Conservation (phyloP, 2,888 invertebrate species). For the Paralinhomoeus sp. region DNA sequence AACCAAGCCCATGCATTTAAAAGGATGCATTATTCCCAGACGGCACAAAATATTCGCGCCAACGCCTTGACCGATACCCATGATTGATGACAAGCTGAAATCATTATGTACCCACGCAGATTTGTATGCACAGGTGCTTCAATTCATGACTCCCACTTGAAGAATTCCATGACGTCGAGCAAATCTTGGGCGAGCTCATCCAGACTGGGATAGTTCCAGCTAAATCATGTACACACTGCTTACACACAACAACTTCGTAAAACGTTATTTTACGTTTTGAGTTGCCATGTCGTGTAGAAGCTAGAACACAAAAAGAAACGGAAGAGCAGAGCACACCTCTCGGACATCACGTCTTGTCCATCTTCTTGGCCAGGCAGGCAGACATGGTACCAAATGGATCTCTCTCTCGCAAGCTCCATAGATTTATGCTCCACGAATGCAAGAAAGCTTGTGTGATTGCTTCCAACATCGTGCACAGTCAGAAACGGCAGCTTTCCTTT, state of each 20-base stretch:
- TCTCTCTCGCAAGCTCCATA: slow-evolving; percentile 44
- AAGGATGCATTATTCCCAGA: slow-evolving; percentile 50
- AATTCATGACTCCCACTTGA: slow-evolving; percentile 32
- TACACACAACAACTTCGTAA: too few species aligned
- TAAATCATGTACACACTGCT: slow-evolving; percentile 31
- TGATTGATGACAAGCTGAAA: slow-evolving; percentile 45
- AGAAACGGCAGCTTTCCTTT: slow-evolving; percentile 55
- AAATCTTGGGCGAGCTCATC: slow-evolving; percentile 56
- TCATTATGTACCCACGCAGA: slow-evolving; percentile 6
- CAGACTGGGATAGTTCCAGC: slow-evolving; percentile 53
- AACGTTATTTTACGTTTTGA: too few species aligned
- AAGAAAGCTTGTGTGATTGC: slow-evolving; percentile 33
- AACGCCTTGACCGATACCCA: slow-evolving; percentile 60
- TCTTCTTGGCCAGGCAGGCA: slow-evolving; percentile 62
- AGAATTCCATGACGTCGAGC: slow-evolving; percentile 51
- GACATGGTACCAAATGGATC: slow-evolving; percentile 55
- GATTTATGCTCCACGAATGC: slow-evolving; percentile 53
- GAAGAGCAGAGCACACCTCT: neutral
- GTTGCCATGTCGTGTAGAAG: too few species aligned
- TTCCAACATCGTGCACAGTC: slow-evolving; percentile 60
- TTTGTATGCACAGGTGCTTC: neutral
- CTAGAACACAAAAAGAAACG: neutral
- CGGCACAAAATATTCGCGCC: slow-evolving; percentile 60
- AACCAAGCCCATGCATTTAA: slow-evolving; percentile 48
- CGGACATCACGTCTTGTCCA: slow-evolving; percentile 46